Percentiles rank a stretch among this genome's conserved stretches.
Conservation (phyloP, 2,888 invertebrate species). For the Agriopis aurantiaria region DNA sequence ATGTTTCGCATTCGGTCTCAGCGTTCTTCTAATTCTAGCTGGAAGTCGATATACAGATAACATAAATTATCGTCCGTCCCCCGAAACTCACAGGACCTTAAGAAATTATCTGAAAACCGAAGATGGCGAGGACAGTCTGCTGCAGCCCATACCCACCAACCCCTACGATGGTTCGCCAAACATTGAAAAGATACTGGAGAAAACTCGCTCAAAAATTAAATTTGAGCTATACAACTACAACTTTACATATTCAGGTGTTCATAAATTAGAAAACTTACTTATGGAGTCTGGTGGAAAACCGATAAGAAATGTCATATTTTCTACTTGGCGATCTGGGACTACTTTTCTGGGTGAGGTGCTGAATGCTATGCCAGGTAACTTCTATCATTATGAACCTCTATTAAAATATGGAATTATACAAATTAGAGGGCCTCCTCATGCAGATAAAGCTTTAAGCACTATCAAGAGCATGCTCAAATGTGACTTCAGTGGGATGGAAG, state of each 20-base stretch:
- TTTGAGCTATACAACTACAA: constrained; percentile 75
- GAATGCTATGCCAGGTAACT: constrained; percentile 94
- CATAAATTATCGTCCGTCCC: constrained; percentile 78
- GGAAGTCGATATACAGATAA: constrained; percentile 86
- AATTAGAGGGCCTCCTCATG: constrained; percentile 91
- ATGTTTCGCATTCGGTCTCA: constrained; percentile 84
- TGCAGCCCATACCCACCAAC: constrained; percentile 71
- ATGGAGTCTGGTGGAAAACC: constrained; percentile 90
- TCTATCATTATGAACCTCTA: constrained; percentile 96
- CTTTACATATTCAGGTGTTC: constrained; percentile 71
- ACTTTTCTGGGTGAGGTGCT: constrained; percentile 95
- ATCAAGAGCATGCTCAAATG: constrained; percentile 91
- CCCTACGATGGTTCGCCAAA: constrained; percentile 71
- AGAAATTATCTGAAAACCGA: constrained; percentile 88
- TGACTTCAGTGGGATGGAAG: constrained; percentile 90
- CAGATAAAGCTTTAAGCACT: constrained; percentile 88
- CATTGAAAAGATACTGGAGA: constrained; percentile 73
- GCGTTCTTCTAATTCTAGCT: constrained; percentile 83
- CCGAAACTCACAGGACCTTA: constrained; percentile 75
- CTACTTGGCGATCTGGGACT: constrained; percentile 97
- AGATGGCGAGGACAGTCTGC: constrained; percentile 67
- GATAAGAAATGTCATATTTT: constrained; percentile 91
- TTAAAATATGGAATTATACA: constrained; percentile 93
- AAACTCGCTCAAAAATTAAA: constrained; percentile 71
- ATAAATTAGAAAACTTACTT: constrained; percentile 89